Base-by-base conservation (phyloP, 2,797 vertebrate genomes). In the Euthynnus affinis region DNA sequence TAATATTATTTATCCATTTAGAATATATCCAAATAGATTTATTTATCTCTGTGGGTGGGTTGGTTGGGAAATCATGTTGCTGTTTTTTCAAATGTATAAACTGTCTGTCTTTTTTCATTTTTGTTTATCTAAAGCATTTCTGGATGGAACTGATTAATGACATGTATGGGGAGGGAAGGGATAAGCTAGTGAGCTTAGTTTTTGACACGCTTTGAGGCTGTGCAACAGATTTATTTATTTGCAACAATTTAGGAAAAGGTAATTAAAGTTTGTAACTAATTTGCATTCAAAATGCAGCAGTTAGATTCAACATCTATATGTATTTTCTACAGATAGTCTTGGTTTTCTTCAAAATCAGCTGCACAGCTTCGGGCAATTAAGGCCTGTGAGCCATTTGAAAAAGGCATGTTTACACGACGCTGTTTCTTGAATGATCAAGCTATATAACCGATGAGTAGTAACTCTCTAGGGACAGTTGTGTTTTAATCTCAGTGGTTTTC, bases 361-460 rank as follows among this genome's bases (percentile, higher is more conserved):
- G 91, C 81, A 67, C 78, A 81, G 80, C 74, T 81, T 89, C 83
- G 29, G 75, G 79, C 72, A 37, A 14, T 3, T 52, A 32, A 65
- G 85, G 90, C 90, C 77, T 74, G 76, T 34, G 86, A 89, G 87
- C 88, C 89, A 62, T 74, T 87, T 88, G 77, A 88, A 88, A 91
- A 92, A 93, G 88, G 93, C 93, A 95, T 94, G 94, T 95, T 95
- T 94, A 95, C 93, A 92, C 76, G 80, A 88, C 55, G 74, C 82
- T 90, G 84, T 89, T 92, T 88, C 82, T 89, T 78, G 87, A 91
- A 92, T 83, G 91, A 90, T 85, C 74, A 82, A 91, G 88, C 89
- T 85, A 77, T 88, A 90, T 91, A 84, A 87, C 85, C 64, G 68
- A 88, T 53, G 80, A 86, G 71, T 78, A 69, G 78, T 76, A 55